Base-by-base conservation (phyloP, 35 echinoderm and acorn worm species). In the Heliocidaris tuberculata region DNA sequence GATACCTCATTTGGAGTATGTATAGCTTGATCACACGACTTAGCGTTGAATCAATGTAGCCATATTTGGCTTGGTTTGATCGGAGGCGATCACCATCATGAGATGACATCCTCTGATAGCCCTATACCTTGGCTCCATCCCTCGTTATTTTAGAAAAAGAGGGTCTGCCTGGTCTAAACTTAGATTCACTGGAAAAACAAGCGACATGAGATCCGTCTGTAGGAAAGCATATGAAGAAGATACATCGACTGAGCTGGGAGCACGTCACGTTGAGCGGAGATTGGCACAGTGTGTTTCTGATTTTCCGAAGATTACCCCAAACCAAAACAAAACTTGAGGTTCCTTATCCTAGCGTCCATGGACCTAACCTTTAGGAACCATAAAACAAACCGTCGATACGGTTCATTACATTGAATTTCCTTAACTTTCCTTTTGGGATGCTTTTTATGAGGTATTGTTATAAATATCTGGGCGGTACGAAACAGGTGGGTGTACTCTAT, bases 101-200 rank as follows among this genome's bases (percentile, higher is more conserved):
- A 19, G 65, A 78, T 78, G 19, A 78, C 65, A 78, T 78, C 65
- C 65, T 78, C 65, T 24, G 65, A 78, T 78, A 78, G 65, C 65
- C 65, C 21, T 78, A 78, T 78, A 78, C 65, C 65, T 78, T 78
- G 65, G 65, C 65, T 78, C 65, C 65, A 78, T 78, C 65, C 65
- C 27, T 27, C 65, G 65, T 78, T 21, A 78, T 78, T 78, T 78
- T 27, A n/a, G 6, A n/a, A 71, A 78, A 78, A 78, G 7, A 78
- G 59, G 59, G 0, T 78, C 65, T 78, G 65, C 65, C 8, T 21
- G 65, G 21, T 78, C 65, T 78, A 78, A 78, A 78, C 65, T 27
- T 78, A 78, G 65, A 78, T 78, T 78, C 65, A 27, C 19, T 27
- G 65, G 65, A 78, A 78, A 78, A 78, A 78, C 65, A 78, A 78